Evolutionary conservation across 2,888 invertebrate genomes (phyloP), one percentile per base, ranked within the genome.

Genomic region (Bedellia somnulentella): DNA sequence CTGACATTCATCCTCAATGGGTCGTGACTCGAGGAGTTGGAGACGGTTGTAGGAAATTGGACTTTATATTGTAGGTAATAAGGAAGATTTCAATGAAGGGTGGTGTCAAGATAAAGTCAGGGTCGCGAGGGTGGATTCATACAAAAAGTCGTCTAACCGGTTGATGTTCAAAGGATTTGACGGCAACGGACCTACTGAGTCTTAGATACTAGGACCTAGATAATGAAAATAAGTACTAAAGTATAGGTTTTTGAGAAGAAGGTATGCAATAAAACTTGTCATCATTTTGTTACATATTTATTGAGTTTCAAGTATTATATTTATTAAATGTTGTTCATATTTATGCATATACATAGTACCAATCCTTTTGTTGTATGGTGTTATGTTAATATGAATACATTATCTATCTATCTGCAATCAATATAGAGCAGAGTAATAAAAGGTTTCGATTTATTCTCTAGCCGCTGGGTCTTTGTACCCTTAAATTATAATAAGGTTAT

Each of bases 101-200:
- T 4, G 31, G 11, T 24, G 14, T 31, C 22, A 42, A 38, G 46
- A 44, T 46, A 46, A 40, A 49, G 52, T 41, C 49, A 51, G 58
- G 56, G 57, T 51, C 52, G 39, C 44, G 63, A 63, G 71, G 71
- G 68, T 64, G 60, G 64, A 59, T 58, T 63, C 55, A 52, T 39
- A 62, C 60, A 68, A 71, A 71, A 71, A 70, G 67, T 46, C 15
- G 67, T 57, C 45, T 25, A 47, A 73, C 73, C 68, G 70, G 71
- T 71, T 56, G 39, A 33, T 26, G 45, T 40, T 43, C 38, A 14
- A 5, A n/a, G 42, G 47, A 22, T 21, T 29, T 29, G 27, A 22
- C 6, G 29, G 22, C 29, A 14, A 6, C n/a, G 25, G 14, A 6
- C 30, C 15, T 15, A 16, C 11, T 12, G 10, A 17, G 12, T 2